Percentiles rank a stretch among this genome's conserved stretches.
Conservation (phyloP, 2,888 invertebrate species). For the Synergus gifuensis region DNA sequence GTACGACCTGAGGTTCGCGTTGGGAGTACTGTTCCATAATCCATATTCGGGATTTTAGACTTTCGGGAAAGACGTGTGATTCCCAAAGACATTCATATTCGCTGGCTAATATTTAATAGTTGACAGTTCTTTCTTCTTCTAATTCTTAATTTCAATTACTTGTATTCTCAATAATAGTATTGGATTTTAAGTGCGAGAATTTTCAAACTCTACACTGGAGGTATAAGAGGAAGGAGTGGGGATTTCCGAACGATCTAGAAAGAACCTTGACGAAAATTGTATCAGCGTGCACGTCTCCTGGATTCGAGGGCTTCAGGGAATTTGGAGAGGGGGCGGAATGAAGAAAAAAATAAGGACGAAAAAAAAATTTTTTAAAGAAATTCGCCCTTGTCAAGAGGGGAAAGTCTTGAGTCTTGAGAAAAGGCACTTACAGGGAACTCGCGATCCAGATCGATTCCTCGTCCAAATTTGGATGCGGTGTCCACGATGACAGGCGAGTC, state of each 20-base stretch:
- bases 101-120: too few relatives aligned
- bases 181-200: too few relatives aligned
- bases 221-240: neutral
- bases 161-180: too few relatives aligned
- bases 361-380: neutral
- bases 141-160: too few relatives aligned
- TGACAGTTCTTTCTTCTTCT: too few relatives aligned
- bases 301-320: conserved; percentile 8
- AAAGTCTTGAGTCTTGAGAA: conserved; percentile 21
- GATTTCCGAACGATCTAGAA: conserved; percentile 32
- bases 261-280: conserved; percentile 37
- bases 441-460: conserved; percentile 77
- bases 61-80: too few relatives aligned
- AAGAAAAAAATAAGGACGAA: neutral
- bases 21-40: too few relatives aligned
- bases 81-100: too few relatives aligned
- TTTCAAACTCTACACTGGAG: too few relatives aligned
- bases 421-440: conserved; percentile 79
- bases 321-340: neutral
- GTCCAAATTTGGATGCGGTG: conserved; percentile 81
- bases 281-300: conserved; percentile 33
- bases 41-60: too few relatives aligned
- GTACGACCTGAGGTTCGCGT: too few relatives aligned
- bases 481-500: conserved; percentile 83
- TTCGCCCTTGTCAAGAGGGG: conserved; percentile 18